Conservation (phyloP, 2,888 invertebrate species). For the Ligdia adustata region DNA sequence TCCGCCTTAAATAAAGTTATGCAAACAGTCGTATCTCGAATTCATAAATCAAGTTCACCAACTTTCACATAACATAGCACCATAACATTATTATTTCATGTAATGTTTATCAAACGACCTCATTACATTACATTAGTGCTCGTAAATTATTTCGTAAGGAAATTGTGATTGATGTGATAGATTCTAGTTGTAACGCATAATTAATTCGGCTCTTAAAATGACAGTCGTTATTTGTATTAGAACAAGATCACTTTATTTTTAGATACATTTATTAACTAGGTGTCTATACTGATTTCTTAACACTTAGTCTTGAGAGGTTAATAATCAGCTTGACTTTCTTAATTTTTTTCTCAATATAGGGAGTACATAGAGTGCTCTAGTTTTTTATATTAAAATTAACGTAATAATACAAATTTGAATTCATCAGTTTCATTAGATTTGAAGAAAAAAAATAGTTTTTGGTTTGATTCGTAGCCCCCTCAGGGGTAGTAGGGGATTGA, state of each 20-base stretch:
- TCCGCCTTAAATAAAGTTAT: too few relatives aligned
- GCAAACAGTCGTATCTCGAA: too few relatives aligned
- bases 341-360: too few relatives aligned
- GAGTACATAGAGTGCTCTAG: too few relatives aligned
- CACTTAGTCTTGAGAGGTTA: slow-evolving; percentile 2
- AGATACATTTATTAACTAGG: too few relatives aligned
- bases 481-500: too few relatives aligned
- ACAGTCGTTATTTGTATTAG: slow-evolving; percentile 2
- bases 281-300: slow-evolving; percentile 5
- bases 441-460: too few relatives aligned
- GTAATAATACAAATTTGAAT: too few relatives aligned
- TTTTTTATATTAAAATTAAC: too few relatives aligned
- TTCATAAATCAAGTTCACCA: not conserved
- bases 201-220: slow-evolving; percentile 13
- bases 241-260: slow-evolving; percentile 9
- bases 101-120: slow-evolving; percentile 1
- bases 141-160: slow-evolving; percentile 22
- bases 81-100: not conserved
- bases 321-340: slow-evolving; percentile 13
- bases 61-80: not conserved
- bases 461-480: too few relatives aligned
- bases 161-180: not conserved
- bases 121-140: slow-evolving; percentile 4
- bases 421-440: too few relatives aligned
- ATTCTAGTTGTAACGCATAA: slow-evolving; percentile 7